Percentiles rank a stretch among this genome's conserved stretches.
phyloP scores from a whole-genome alignment of 2,797 vertebrate genomes.

The Lateolabrax maculatus region DNA sequence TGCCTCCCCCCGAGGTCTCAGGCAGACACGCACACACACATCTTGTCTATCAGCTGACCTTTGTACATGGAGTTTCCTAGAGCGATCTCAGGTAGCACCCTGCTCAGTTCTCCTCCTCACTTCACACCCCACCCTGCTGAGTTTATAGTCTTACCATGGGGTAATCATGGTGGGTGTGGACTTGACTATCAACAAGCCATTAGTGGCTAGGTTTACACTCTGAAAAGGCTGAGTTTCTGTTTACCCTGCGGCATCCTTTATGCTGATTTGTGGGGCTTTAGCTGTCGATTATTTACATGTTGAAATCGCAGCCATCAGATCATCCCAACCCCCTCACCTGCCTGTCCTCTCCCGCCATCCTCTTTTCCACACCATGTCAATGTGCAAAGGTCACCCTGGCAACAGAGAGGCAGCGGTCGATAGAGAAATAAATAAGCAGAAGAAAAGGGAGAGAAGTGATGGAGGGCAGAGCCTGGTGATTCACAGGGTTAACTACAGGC shows the following conservation, averaged over 20 bases:
- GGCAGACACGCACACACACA: slow-evolving; percentile 29
- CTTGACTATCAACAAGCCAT: slow-evolving; percentile 61
- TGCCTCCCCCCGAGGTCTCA: slow-evolving; percentile 24
- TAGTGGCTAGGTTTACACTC: slow-evolving; percentile 42
- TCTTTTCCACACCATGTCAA: slow-evolving; percentile 77
- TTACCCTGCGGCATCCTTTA: slow-evolving; percentile 27
- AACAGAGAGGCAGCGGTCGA: slow-evolving; percentile 78
- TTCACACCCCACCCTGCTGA: slow-evolving; percentile 68
- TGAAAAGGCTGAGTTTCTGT: slow-evolving; percentile 51
- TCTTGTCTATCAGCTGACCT: slow-evolving; percentile 64
- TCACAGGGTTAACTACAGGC: slow-evolving; percentile 80
- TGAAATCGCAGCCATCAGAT: slow-evolving; percentile 50
- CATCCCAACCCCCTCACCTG: slow-evolving; percentile 68
- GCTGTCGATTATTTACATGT: slow-evolving; percentile 63
- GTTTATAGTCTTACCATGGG: slow-evolving; percentile 56
- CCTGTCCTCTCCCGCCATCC: slow-evolving; percentile 67
- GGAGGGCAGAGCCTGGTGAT: slow-evolving; percentile 72
- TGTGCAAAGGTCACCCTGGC: slow-evolving; percentile 84
- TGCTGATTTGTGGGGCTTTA: slow-evolving; percentile 43
- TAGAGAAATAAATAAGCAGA: slow-evolving; percentile 82
- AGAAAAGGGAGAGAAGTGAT: slow-evolving; percentile 74
- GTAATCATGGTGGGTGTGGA: slow-evolving; percentile 67
- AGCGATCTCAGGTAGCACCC: slow-evolving; percentile 56
- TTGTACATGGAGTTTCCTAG: slow-evolving; percentile 59
- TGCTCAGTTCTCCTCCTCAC: slow-evolving; percentile 56